Conservation (phyloP, 2,888 invertebrate genomes). For the Druceiella hillmani region DNA sequence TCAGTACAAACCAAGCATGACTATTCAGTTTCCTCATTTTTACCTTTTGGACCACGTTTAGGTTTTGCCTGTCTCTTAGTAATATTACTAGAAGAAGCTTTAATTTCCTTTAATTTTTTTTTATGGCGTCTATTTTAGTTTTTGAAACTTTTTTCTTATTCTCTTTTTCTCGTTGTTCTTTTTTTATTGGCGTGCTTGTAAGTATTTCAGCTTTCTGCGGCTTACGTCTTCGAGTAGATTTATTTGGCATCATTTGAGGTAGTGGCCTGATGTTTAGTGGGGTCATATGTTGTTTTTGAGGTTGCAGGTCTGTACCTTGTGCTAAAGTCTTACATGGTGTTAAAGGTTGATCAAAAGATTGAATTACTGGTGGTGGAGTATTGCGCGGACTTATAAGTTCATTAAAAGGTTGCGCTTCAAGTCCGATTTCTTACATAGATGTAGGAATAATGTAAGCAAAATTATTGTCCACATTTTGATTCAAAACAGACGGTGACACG, state of each 20-base stretch:
- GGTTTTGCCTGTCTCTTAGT: too few species aligned
- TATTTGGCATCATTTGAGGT: conserved; percentile 16
- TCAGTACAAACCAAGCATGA: too few species aligned
- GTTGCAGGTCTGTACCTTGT: too few species aligned
- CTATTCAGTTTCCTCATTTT: too few species aligned
- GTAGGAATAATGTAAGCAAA: conserved; percentile 4
- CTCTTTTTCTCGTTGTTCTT: conserved; percentile 16
- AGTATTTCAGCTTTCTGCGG: conserved; percentile 21
- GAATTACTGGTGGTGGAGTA: too few species aligned
- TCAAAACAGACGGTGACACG: conserved; percentile 8
- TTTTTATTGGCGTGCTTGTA: conserved; percentile 23
- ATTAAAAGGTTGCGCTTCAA: conserved; percentile 7
- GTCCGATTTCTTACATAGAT: conserved; percentile 3
- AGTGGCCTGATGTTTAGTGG: conserved; percentile 18
- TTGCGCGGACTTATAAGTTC: too few species aligned
- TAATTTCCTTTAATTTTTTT: too few species aligned
- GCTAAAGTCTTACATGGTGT: conserved; percentile 1
- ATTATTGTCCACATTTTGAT: neutral
- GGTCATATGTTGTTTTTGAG: too few species aligned
- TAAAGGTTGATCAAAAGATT: neutral
- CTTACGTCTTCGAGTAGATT: conserved; percentile 15
- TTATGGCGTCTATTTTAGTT: too few species aligned
- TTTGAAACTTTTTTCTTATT: conserved; percentile 10
- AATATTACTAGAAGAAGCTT: too few species aligned
- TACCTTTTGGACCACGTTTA: too few species aligned